Evolutionary conservation across 2,888 invertebrate species (phyloP).

Genomic region (Pterobdella sp.): DNA sequence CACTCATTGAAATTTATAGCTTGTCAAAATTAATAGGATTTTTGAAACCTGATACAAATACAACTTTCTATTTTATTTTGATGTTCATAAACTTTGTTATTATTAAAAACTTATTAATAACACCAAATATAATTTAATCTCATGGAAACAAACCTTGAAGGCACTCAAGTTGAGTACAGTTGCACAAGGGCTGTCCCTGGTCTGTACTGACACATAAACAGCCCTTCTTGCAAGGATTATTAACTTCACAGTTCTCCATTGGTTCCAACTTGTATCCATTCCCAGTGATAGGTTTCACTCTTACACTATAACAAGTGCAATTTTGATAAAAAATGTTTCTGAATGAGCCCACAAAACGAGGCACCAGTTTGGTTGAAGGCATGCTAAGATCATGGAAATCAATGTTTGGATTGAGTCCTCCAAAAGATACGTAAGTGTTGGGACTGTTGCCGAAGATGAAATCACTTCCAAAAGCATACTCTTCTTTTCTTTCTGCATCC

Average conservation of each 20-base stretch:
- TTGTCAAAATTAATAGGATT: too few relatives aligned
- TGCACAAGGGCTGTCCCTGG: conserved; percentile 41
- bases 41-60: too few relatives aligned
- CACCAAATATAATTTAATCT: too few relatives aligned
- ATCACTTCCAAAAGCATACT: conserved; percentile 44
- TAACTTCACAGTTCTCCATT: conserved; percentile 42
- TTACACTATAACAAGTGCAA: conserved; percentile 44
- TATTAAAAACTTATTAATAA: too few relatives aligned
- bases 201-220: conserved; percentile 46
- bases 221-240: conserved; percentile 42
- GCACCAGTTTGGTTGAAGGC: conserved; percentile 40
- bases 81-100: too few relatives aligned
- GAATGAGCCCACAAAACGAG: conserved; percentile 41
- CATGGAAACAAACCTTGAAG: conserved; percentile 40
- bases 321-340: conserved; percentile 47
- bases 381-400: conserved; percentile 39
- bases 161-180: conserved; percentile 42
- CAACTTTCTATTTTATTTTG: too few relatives aligned
- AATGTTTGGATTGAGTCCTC: conserved; percentile 42
- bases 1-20: too few relatives aligned
- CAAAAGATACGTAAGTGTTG: conserved; percentile 46
- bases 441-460: conserved; percentile 43
- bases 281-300: conserved; percentile 41
- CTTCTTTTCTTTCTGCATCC: conserved; percentile 41
- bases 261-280: conserved; percentile 36